Evolutionary conservation across 2,113 vertebrate genomes (phyloP).

Genomic region (Aleadryas rufinucha): DNA sequence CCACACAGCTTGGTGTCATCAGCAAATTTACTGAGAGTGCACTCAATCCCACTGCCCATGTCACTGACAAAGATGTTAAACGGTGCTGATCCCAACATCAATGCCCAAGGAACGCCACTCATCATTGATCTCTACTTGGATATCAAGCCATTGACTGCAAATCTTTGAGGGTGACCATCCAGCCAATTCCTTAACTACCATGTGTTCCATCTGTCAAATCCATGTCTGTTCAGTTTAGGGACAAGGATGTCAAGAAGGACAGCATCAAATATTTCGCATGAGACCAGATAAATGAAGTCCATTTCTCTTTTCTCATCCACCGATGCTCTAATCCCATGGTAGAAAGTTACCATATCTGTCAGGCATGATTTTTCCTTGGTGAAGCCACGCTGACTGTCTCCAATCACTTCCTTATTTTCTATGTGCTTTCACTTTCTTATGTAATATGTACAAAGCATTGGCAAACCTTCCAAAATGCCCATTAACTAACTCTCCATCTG

Average conservation of each 20-base stretch:
- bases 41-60: neutral
- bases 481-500: neutral
- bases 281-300: too few species aligned
- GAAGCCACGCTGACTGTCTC: fast-evolving
- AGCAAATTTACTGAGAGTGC: neutral
- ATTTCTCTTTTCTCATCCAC: neutral
- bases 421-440: neutral
- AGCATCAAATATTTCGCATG: fast-evolving
- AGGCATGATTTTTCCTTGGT: neutral
- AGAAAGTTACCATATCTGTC: neutral
- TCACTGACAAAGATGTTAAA: neutral
- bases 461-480: neutral
- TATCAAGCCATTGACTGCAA: neutral
- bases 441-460: neutral
- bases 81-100: neutral
- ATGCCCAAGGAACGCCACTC: neutral
- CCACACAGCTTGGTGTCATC: neutral
- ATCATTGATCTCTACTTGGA: neutral
- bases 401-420: neutral
- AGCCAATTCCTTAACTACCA: neutral
- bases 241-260: neutral
- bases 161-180: neutral
- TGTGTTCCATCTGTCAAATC: neutral
- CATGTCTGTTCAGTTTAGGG: neutral
- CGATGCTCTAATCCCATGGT: fast-evolving